Percentiles rank a stretch among this genome's conserved stretches.
phyloP scores from a whole-genome alignment of 2,888 invertebrate species.

The Cecidostiba fungosa region DNA sequence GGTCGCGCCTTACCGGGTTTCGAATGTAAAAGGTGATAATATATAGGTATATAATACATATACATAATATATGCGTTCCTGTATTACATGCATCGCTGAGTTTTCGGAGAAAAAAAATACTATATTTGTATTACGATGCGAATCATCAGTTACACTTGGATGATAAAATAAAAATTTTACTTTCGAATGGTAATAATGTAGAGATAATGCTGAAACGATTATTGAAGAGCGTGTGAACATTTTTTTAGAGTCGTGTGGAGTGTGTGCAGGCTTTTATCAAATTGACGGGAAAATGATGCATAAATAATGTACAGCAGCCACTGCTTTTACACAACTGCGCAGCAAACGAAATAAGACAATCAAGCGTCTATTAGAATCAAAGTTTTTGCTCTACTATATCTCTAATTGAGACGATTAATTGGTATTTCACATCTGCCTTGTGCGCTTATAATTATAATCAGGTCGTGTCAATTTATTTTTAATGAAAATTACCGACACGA shows the following conservation, averaged over 20 bases:
- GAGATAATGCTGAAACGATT: background rate
- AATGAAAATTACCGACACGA: background rate
- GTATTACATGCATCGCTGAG: slow-evolving; percentile 1
- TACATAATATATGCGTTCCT: background rate
- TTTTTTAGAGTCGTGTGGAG: background rate
- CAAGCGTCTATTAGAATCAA: background rate
- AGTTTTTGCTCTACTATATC: background rate
- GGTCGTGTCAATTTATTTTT: background rate
- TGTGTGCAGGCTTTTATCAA: background rate
- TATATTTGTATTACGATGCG: no score
- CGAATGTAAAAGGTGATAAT: background rate
- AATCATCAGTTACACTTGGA: no score
- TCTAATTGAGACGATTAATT: background rate
- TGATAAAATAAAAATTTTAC: no score
- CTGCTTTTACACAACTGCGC: background rate
- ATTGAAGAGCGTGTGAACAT: background rate
- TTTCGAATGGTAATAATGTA: background rate
- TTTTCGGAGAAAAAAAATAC: background rate
- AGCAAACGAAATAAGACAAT: background rate
- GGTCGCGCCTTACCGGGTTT: background rate
- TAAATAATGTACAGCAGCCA: background rate
- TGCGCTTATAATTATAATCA: background rate
- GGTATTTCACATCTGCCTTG: background rate
- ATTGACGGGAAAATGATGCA: background rate
- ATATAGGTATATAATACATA: background rate